Evolutionary conservation across 1,140 invertebrate genomes (phyloP), one percentile per base, ranked within the genome.

Genomic region (Diachasma alloeum): DNA sequence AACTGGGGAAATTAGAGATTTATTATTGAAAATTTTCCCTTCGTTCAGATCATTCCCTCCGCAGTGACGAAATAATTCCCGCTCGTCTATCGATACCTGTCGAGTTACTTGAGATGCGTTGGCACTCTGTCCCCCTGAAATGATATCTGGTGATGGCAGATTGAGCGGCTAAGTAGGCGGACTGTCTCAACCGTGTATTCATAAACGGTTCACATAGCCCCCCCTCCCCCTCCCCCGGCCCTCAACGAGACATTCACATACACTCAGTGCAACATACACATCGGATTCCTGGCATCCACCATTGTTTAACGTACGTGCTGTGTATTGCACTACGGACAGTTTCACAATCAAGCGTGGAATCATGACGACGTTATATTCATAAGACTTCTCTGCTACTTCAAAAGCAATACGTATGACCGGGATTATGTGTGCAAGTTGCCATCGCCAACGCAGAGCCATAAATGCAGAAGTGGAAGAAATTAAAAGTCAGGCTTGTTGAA

Each of bases 341-440:
- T 85, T 86, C 83, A 83, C 83, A 85, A 86, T 84, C 78, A 82
- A 84, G 81, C 82, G 83, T 86, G 81, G 83, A 86, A 86, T 85
- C 83, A 82, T 85, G 83, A 85, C 83, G 82, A 84, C 81, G 83
- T 84, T 86, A 84, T 84, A 82, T 83, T 86, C 83, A 85, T 84
- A 85, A 83, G 82, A 84, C 53, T 36, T 69, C 19, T 42, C 15
- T 24, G 37, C 75, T 69, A 75, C 66, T 75, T 63, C 46, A 48
- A 76, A 71, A 76, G 68, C 37, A 67, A 75, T 31, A 31, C 31
- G 31, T n/a, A n/a, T n/a, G n/a, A n/a, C n/a, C n/a, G n/a, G n/a
- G n/a, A n/a, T 48, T 75, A 63, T 75, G 48, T 75, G 31, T 48
- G 46, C 74, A 56, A 26, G 68, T 70, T 46, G 31, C 15, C 39